phyloP scores from a whole-genome alignment of 2,797 vertebrate genomes.

The Alcedo atthis region DNA sequence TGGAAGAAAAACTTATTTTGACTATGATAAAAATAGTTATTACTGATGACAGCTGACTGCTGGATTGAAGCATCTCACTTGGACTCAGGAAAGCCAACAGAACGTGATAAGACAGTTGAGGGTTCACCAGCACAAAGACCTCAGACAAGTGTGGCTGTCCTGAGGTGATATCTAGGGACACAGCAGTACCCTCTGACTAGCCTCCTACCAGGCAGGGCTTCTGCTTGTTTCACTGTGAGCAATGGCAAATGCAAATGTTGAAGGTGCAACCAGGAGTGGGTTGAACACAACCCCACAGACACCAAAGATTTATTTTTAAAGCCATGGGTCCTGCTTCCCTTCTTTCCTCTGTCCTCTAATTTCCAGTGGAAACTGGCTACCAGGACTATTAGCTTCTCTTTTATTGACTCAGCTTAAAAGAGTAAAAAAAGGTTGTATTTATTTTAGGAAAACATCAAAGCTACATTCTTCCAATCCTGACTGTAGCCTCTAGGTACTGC shows the following conservation, averaged over 20 bases:
- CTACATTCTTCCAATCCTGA: background rate
- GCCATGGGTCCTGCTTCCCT: background rate
- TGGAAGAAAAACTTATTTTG: background rate
- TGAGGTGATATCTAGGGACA: background rate
- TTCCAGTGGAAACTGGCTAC: background rate
- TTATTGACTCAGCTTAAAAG: conserved; percentile 2
- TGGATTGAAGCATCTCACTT: background rate
- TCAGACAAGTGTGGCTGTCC: background rate
- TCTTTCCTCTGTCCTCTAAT: background rate
- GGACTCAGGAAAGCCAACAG: background rate
- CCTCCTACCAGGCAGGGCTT: background rate
- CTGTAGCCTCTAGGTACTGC: background rate
- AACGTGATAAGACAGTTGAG: background rate
- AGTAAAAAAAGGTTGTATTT: conserved; percentile 11
- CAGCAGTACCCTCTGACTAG: background rate
- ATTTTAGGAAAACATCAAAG: conserved; percentile 35
- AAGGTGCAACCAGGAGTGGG: background rate
- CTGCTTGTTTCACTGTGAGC: background rate
- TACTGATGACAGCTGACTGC: background rate
- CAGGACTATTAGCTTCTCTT: background rate
- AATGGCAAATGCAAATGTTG: background rate
- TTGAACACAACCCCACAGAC: background rate
- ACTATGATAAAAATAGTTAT: background rate
- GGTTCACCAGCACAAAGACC: background rate
- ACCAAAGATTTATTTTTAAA: background rate